These are phyloP conservation scores for Syngnathus scovelli DNA, from an alignment of 2,113 vertebrate genomes.

Conservation along the genomic window DNA sequence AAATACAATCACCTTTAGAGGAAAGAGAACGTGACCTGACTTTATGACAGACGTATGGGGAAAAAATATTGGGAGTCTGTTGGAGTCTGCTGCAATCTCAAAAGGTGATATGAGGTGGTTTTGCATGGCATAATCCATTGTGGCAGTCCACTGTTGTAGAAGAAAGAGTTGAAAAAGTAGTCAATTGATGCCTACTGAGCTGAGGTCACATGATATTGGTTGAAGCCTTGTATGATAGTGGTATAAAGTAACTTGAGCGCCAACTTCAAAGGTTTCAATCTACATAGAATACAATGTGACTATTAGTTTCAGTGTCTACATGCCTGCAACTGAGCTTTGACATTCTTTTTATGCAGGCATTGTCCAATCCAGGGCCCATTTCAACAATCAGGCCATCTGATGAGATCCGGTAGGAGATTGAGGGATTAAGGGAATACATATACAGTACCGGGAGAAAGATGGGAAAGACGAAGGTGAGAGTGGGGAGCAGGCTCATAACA, in stretches of 20 bases:
- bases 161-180: not conserved
- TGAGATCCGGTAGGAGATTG: constrained; percentile 56
- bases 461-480: constrained; percentile 30
- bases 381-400: constrained; percentile 60
- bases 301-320: constrained; percentile 43
- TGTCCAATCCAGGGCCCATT: constrained; percentile 48
- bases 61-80: no score
- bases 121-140: not conserved
- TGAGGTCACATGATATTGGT: not conserved
- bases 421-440: constrained; percentile 21
- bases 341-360: constrained; percentile 51
- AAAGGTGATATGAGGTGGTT: no score
- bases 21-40: no score
- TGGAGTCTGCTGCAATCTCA: not conserved
- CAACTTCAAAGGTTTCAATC: not conserved
- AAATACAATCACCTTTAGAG: no score
- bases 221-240: not conserved
- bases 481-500: constrained; percentile 54
- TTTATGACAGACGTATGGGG: no score
- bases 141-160: not conserved
- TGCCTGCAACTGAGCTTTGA: constrained; percentile 37
- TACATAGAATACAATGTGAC: not conserved
- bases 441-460: constrained; percentile 10
- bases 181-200: not conserved
- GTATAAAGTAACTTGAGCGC: not conserved